phyloP scores from a whole-genome alignment of 1,140 invertebrate genomes.

The Andrena cerasifolii region DNA sequence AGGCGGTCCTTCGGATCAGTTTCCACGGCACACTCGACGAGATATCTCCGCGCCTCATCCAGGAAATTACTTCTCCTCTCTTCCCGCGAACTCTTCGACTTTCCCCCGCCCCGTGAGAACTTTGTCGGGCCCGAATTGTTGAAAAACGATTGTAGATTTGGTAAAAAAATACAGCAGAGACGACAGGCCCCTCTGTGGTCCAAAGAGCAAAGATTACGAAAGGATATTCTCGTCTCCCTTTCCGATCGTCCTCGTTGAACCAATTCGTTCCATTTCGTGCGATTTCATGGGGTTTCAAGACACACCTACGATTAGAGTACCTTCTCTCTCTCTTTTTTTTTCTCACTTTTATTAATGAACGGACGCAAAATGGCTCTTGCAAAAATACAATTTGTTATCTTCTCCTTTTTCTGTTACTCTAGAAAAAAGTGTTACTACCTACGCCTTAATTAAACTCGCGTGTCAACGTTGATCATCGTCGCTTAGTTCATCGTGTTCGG shows the following conservation, averaged over 20 bases:
- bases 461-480: constrained; percentile 28
- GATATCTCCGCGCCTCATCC: too few species aligned
- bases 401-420: constrained; percentile 47
- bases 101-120: too few species aligned
- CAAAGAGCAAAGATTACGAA: not conserved
- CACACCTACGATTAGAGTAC: constrained; percentile 44
- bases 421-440: constrained; percentile 55
- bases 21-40: too few species aligned
- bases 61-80: too few species aligned
- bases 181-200: not conserved
- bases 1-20: not conserved
- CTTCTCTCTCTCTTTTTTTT: not conserved
- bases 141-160: too few species aligned
- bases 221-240: constrained; percentile 15
- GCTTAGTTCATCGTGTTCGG: not conserved
- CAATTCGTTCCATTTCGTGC: constrained; percentile 2
- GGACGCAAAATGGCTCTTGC: constrained; percentile 61
- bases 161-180: not conserved
- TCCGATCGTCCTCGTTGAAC: not conserved
- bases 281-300: constrained; percentile 19
- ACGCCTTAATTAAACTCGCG: constrained; percentile 47
- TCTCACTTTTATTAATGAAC: constrained; percentile 57
- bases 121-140: too few species aligned
- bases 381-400: constrained; percentile 66
- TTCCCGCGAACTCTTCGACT: not conserved